These are phyloP conservation scores for Myripristis jacobus DNA, from an alignment of 2,797 vertebrate genomes.

Conservation along the genomic window DNA sequence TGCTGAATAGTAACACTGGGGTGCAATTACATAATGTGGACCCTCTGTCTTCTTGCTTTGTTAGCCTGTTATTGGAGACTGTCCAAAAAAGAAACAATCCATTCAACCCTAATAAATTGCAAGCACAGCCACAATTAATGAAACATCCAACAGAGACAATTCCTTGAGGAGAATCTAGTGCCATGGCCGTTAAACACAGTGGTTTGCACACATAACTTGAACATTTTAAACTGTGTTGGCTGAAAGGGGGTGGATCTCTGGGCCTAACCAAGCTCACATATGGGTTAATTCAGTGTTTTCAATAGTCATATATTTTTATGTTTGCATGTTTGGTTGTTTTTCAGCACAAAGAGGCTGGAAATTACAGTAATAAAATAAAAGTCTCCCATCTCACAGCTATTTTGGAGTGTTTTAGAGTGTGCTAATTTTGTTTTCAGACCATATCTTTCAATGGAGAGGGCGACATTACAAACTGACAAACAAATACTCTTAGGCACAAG, in stretches of 20 bases:
- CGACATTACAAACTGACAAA: conserved; percentile 14
- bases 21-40: conserved; percentile 82
- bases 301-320: neutral
- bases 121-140: conserved; percentile 83
- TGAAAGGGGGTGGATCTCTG: neutral
- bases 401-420: no score
- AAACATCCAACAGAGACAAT: conserved; percentile 73
- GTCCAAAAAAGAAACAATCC: conserved; percentile 88
- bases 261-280: neutral
- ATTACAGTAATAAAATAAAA: conserved; percentile 14
- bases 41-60: conserved; percentile 87
- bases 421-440: neutral
- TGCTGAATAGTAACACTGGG: conserved; percentile 61
- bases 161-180: conserved; percentile 62
- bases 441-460: conserved; percentile 10
- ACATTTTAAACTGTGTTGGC: conserved; percentile 25
- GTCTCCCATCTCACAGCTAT: conserved; percentile 32
- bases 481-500: neutral
- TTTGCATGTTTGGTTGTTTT: neutral
- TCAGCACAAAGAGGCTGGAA: conserved; percentile 11
- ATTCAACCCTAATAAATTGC: conserved; percentile 85
- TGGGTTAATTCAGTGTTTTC: neutral
- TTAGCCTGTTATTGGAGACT: conserved; percentile 88
- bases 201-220: conserved; percentile 47
- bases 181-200: conserved; percentile 68